A percentile compares a stretch with the other conserved stretches of the same genome.
These are phyloP conservation scores for Dryobates pubescens DNA, from an alignment of 2,797 vertebrate species.

Conservation along the genomic window DNA sequence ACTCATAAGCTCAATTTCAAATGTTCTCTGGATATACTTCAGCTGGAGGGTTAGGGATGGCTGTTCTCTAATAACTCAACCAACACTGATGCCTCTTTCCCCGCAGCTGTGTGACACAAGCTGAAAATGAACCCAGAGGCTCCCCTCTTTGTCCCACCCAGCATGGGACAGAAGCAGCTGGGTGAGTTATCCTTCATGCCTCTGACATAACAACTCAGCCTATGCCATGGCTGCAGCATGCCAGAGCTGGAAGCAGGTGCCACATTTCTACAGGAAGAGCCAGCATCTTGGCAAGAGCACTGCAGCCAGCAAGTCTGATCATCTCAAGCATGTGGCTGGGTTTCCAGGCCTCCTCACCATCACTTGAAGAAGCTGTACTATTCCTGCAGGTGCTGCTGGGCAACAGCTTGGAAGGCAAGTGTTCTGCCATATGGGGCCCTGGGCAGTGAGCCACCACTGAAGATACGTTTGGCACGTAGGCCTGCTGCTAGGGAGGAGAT, in stretches of 20 bases:
- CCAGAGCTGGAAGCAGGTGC: background rate
- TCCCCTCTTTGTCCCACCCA: background rate
- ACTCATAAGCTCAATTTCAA: background rate
- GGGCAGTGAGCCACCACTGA: background rate
- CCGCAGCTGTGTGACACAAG: background rate
- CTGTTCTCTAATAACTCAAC: background rate
- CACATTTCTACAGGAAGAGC: background rate
- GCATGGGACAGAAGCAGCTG: background rate
- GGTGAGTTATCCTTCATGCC: background rate
- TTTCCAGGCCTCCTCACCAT: background rate
- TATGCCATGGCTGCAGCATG: background rate
- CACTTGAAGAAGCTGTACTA: slow-evolving; percentile 3
- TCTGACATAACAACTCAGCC: background rate
- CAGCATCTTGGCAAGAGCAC: background rate
- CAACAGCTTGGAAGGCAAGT: slow-evolving; percentile 40
- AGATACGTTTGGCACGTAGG: background rate
- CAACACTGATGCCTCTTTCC: background rate
- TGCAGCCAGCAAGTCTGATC: slow-evolving; percentile 20
- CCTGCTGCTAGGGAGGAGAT: background rate
- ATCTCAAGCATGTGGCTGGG: background rate
- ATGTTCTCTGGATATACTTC: background rate
- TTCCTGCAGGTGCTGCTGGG: slow-evolving; percentile 19
- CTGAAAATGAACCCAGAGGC: background rate
- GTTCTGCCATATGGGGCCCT: background rate
- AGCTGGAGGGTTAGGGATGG: background rate